These are phyloP conservation scores for Sericinus montela DNA, from an alignment of 2,888 invertebrate species.

Conservation along the genomic window DNA sequence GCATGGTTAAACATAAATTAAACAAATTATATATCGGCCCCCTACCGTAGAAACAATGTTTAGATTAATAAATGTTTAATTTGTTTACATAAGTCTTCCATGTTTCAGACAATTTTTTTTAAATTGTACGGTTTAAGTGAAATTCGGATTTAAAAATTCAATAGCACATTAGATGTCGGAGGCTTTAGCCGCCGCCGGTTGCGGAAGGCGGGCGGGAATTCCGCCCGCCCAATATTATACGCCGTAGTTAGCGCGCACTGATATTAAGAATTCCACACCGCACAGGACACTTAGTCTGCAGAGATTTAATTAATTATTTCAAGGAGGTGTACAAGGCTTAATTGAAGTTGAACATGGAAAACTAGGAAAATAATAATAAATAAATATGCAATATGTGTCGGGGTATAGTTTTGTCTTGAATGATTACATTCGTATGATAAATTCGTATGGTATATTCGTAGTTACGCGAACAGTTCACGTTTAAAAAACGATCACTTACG, in stretches of 20 bases:
- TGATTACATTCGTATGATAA: no score
- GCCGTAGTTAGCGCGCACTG: constrained; percentile 76
- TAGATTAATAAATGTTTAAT: no score
- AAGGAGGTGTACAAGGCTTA: background rate
- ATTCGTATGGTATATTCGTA: no score
- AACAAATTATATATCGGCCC: no score
- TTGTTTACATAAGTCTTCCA: no score
- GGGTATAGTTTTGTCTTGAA: no score
- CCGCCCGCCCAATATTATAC: constrained; percentile 68
- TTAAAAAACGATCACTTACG: no score
- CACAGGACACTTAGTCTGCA: constrained; percentile 38
- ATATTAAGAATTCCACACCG: constrained; percentile 74
- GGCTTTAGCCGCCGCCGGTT: background rate
- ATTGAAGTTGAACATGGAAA: background rate
- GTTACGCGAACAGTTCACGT: no score
- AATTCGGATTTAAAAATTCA: constrained; percentile 6
- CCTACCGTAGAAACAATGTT: no score
- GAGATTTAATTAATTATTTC: background rate
- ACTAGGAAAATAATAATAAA: background rate
- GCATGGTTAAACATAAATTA: no score
- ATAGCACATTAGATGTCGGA: constrained; percentile 3
- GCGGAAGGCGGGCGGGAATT: constrained; percentile 24
- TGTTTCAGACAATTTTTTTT: no score
- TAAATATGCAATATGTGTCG: background rate
- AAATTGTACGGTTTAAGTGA: background rate